phyloP scores from a whole-genome alignment of 2,113 vertebrate species.

The Nibea coibor region DNA sequence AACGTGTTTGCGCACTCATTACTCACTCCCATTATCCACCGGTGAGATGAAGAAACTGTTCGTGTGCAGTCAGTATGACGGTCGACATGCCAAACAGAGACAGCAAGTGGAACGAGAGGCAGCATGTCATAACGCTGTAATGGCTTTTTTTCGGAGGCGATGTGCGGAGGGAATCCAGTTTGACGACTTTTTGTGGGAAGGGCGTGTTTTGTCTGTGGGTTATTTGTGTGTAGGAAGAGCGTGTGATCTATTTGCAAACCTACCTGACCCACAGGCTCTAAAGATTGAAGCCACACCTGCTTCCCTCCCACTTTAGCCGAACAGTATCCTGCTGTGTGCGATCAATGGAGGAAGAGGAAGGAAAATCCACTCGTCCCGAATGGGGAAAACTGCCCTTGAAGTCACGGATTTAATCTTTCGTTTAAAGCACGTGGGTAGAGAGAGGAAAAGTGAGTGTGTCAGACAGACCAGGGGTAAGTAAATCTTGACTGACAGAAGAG shows the following conservation, averaged over 20 bases:
- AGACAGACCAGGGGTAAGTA: slow-evolving; percentile 47
- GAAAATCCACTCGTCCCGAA: slow-evolving; percentile 4
- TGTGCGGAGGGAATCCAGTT: slow-evolving; percentile 80
- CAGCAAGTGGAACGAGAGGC: slow-evolving; percentile 41
- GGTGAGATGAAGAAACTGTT: slow-evolving; percentile 33
- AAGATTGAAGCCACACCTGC: slow-evolving; percentile 74
- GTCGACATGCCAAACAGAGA: slow-evolving; percentile 36
- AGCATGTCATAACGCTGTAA: slow-evolving; percentile 68
- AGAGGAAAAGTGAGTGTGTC: slow-evolving; percentile 26
- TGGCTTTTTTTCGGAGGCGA: slow-evolving; percentile 20
- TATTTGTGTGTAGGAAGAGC: slow-evolving; percentile 56
- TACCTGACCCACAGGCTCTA: slow-evolving; percentile 61
- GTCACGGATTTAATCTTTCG: slow-evolving; percentile 34
- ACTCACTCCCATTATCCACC: slow-evolving; percentile 25
- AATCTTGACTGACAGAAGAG: slow-evolving; percentile 35
- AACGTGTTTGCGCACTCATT: slow-evolving; percentile 32
- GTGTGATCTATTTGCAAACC: slow-evolving; percentile 65
- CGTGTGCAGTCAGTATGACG: not conserved
- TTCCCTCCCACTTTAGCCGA: slow-evolving; percentile 63
- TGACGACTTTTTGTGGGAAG: slow-evolving; percentile 72
- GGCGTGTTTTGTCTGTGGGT: slow-evolving; percentile 65
- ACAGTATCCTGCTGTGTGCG: slow-evolving; percentile 48
- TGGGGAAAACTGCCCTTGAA: slow-evolving; percentile 23
- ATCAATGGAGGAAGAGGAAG: slow-evolving; percentile 65
- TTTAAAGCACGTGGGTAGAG: not conserved